Base-by-base conservation (phyloP, 1,140 invertebrate species). In the Centruroides sculpturatus region DNA sequence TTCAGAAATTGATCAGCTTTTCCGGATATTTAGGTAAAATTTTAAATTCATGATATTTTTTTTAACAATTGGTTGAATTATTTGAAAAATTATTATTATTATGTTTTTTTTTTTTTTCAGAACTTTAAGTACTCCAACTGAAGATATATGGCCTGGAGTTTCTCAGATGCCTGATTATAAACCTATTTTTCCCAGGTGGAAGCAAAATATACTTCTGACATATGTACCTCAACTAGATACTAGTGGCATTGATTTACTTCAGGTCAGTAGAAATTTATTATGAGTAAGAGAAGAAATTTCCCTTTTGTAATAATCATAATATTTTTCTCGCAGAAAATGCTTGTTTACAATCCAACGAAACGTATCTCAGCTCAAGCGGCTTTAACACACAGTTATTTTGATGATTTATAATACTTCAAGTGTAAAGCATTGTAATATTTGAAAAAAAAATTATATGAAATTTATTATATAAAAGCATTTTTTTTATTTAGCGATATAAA, bases 1-100 rank as follows among this genome's bases (percentile, higher is more conserved):
- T 71, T 94, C 91, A 7, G 92, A 96, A 77, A 96, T 95, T 66
- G 92, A 97, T 76, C 91, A 97, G 69, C 76, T 96, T 0, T 97
- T 94, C 71, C 80, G 89, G 66, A 94, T 95, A 72, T 95, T 95
- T 71, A 81, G 85, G 85, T 86, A 78, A 71, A 51, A 51, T n/a
- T 51, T 51, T n/a, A 12, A 51, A 51, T 51, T 51, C 23, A 0
- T 2, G 49, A 34, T 51, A n/a, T 51, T n/a, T 12, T n/a, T 51
- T n/a, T 0, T 1, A n/a, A 51, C 34, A 51, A 51, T 34, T n/a
- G 49, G 0, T 12, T 51, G 34, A 34, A 2, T 12, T 51, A 51
- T 51, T 34, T n/a, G 34, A 51, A 51, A 51, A n/a, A 34, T 2
- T 51, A 2, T 58, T n/a, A n/a, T n/a, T n/a, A n/a, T n/a, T n/a